Conservation (phyloP, 2,888 invertebrate species). For the Furcula furcula region DNA sequence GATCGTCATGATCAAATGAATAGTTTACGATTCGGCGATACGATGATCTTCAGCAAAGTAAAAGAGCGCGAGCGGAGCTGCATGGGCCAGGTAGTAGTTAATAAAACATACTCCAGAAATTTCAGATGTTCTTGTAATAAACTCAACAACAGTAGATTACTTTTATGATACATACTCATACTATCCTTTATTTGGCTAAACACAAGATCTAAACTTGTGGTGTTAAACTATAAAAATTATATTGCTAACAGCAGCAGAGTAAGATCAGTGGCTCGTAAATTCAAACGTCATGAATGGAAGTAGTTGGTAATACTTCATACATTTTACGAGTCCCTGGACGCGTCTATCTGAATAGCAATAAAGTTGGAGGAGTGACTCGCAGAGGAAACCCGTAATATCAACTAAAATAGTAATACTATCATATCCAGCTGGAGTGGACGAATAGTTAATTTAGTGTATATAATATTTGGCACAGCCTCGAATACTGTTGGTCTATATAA, state of each 20-base stretch:
- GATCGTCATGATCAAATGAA: no score
- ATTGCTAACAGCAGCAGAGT: conserved; percentile 32
- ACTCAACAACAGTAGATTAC: no score
- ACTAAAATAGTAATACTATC: conserved; percentile 38
- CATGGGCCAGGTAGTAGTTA: no score
- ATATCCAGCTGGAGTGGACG: conserved; percentile 20
- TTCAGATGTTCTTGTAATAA: no score
- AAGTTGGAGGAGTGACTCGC: conserved; percentile 37
- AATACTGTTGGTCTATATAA: conserved; percentile 6
- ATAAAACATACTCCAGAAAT: no score
- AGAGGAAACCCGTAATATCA: conserved; percentile 35
- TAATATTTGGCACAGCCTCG: conserved; percentile 21
- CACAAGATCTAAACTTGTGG: no score
- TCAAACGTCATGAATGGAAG: conserved; percentile 31
- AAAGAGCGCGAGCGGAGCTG: no score
- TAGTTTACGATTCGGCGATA: no score
- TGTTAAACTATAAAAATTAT: conserved; percentile 5
- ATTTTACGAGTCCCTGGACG: conserved; percentile 37
- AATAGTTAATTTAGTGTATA: conserved; percentile 34
- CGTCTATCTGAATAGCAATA: conserved; percentile 46
- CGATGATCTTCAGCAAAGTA: no score
- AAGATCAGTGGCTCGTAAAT: conserved; percentile 32
- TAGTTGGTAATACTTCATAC: conserved; percentile 35
- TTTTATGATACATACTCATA: no score
- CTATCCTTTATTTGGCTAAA: no score